These are phyloP conservation scores for Isurus oxyrinchus DNA, from an alignment of 2,113 vertebrate species.

Conservation along the genomic window DNA sequence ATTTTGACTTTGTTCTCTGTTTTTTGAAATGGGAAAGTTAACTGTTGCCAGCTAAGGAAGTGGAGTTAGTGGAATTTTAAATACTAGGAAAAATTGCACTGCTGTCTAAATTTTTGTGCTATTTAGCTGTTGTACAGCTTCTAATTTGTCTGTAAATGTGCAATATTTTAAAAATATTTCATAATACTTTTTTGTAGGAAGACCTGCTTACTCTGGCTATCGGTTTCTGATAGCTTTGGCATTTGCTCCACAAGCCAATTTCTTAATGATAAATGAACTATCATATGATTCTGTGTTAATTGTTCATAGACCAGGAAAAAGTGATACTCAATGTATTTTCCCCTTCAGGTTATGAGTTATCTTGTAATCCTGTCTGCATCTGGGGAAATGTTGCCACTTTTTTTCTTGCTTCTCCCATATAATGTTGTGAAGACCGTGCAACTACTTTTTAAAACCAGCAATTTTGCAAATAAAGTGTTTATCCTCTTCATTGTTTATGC, in stretches of 20 bases:
- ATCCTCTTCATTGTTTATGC: background rate
- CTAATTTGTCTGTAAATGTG: background rate
- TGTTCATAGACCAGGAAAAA: background rate
- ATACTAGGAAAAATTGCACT: background rate
- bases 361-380: background rate
- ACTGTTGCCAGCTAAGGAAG: background rate
- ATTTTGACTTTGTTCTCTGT: background rate
- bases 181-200: background rate
- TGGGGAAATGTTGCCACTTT: background rate
- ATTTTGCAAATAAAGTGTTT: background rate
- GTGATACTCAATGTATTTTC: background rate
- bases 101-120: background rate
- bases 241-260: background rate
- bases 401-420: background rate
- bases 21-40: background rate
- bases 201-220: background rate
- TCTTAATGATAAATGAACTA: background rate
- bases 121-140: constrained; percentile 26
- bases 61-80: background rate
- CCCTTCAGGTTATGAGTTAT: background rate
- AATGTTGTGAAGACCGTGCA: background rate
- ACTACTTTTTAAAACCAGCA: background rate
- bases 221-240: background rate
- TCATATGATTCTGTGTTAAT: background rate
- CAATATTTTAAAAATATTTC: background rate